Percentiles rank a stretch among this genome's conserved stretches.
Conservation (phyloP, 2,888 invertebrate species). For the Nysson spinosus region DNA sequence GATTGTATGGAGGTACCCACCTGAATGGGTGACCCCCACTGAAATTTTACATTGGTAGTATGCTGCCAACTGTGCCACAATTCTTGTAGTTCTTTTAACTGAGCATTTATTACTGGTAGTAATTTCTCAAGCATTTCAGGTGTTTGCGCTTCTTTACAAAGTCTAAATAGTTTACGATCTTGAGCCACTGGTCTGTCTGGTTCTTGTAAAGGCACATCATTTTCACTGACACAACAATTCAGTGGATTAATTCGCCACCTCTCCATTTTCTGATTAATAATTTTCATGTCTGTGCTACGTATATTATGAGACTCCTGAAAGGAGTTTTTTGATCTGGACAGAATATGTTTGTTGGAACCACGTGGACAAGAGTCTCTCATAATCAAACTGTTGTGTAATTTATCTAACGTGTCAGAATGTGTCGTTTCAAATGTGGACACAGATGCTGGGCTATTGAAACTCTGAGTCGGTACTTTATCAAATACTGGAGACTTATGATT, state of each 20-base stretch:
- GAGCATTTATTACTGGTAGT: constrained; percentile 46
- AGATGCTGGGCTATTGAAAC: constrained; percentile 31
- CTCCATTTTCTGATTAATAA: constrained; percentile 35
- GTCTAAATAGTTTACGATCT: constrained; percentile 46
- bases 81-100: constrained; percentile 61
- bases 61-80: constrained; percentile 53
- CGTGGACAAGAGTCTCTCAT: constrained; percentile 33
- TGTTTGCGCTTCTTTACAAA: constrained; percentile 41
- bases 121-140: constrained; percentile 44
- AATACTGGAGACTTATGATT: constrained; percentile 25
- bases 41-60: constrained; percentile 45
- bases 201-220: constrained; percentile 56
- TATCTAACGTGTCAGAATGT: constrained; percentile 32
- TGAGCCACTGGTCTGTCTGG: constrained; percentile 28
- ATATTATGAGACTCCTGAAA: constrained; percentile 32
- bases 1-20: constrained; percentile 72
- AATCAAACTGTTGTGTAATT: constrained; percentile 24
- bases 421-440: constrained; percentile 17
- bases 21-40: constrained; percentile 73
- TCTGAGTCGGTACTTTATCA: constrained; percentile 17
- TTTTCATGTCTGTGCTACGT: constrained; percentile 19
- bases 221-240: constrained; percentile 38
- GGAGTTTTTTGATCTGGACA: constrained; percentile 24
- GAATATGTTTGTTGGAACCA: constrained; percentile 19
- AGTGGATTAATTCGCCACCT: constrained; percentile 56